Conservation (phyloP, 2,797 vertebrate species). For the Poecile montanus region DNA sequence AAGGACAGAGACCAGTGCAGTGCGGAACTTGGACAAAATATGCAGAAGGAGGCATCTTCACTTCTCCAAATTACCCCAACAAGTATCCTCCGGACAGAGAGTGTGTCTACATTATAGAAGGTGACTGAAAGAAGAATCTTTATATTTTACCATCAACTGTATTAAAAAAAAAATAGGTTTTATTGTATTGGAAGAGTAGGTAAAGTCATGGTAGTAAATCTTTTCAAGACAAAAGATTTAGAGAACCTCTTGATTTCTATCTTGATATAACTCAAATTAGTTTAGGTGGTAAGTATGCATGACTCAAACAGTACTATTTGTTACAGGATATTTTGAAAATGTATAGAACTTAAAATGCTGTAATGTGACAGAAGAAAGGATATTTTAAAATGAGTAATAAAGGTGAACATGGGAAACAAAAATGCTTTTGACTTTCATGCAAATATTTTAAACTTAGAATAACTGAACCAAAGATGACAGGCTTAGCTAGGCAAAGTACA, state of each 20-base stretch:
- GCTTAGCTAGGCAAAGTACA: neutral
- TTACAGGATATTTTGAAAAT: neutral
- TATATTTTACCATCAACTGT: neutral
- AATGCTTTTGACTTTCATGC: neutral
- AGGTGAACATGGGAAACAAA: neutral
- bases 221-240: neutral
- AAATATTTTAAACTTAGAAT: neutral
- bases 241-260: neutral
- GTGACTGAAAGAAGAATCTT: constrained; percentile 69
- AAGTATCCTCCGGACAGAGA: constrained; percentile 97
- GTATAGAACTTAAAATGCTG: neutral
- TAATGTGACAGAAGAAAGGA: neutral
- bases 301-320: neutral
- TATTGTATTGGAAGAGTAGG: neutral
- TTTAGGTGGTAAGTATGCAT: neutral
- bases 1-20: constrained; percentile 93
- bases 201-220: neutral
- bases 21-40: constrained; percentile 98
- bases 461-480: neutral
- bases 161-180: neutral
- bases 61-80: constrained; percentile 97
- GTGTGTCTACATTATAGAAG: constrained; percentile 99
- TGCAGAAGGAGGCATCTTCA: constrained; percentile 94
- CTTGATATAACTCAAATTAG: neutral
- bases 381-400: neutral